Evolutionary conservation across 2,113 vertebrate genomes (phyloP), one percentile per base, ranked within the genome.

Genomic region (Apteryx owenii): DNA sequence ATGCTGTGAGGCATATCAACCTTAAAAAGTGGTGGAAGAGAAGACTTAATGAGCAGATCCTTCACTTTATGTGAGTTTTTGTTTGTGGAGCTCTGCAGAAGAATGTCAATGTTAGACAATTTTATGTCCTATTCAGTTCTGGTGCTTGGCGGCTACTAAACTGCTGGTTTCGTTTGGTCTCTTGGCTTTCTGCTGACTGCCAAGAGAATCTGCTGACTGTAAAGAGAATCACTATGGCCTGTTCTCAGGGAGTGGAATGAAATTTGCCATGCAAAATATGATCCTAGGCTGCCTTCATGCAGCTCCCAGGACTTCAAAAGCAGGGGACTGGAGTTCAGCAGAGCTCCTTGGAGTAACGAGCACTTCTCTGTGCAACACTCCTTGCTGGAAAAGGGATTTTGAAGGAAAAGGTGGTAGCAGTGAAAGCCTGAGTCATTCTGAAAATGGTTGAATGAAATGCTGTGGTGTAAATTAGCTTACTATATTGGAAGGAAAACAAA

Each of bases 241-340:
- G 61, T 36, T 42, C 60, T 69, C 9, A 21, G 38, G 28, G 7
- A 13, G 8, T 31, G 19, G 72, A 65, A 88, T 54, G 2, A 50
- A 90, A 62, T 71, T 64, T 62, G 3, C 56, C 15, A 29, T 66
- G 66, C 19, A 42, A 88, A 93, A 14, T 53, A 28, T 3, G 26
- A 56, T 4, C 5, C 31, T 26, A 46, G 11, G 15, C 40, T 64
- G 13, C 44, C 0, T 0, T 46, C n/a, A 14, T 36, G 11, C 53
- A 36, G 10, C 2, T 16, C 28, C 15, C 18, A 2, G 66, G 46
- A 42, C 64, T 79, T 91, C 10, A 76, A 56, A 94, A 93, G 16
- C 0, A 54, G 12, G 29, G 16, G 10, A n/a, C 62, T 85, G 66
- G 33, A 72, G 44, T 85, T 89, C 54, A 70, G 0, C 19, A 53